A percentile compares a stretch with the other conserved stretches of the same genome.
These are phyloP conservation scores for Lutra lutra DNA, from an alignment of 2,797 vertebrate species.

Conservation along the genomic window DNA sequence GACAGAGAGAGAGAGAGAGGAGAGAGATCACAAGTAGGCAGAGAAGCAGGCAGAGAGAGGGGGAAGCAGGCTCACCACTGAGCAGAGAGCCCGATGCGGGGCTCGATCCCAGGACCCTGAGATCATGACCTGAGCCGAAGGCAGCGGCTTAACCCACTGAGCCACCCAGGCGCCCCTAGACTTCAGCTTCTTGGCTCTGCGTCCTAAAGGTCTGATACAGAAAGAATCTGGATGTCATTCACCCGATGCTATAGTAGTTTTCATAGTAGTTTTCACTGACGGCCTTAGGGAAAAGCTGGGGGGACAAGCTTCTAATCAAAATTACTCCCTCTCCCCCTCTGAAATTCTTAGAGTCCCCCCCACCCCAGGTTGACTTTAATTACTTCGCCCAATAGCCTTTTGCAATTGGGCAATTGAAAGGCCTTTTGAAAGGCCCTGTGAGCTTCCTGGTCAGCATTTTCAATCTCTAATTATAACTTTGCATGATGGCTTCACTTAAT, in stretches of 20 bases:
- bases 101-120: too few species aligned
- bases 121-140: too few species aligned
- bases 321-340: not conserved
- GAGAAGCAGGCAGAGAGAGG: too few species aligned
- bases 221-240: slow-evolving; percentile 25
- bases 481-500: slow-evolving; percentile 63
- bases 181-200: not conserved
- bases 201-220: not conserved
- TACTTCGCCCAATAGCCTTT: not conserved
- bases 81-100: too few species aligned
- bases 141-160: too few species aligned
- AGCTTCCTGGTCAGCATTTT: slow-evolving; percentile 63
- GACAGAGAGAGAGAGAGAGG: too few species aligned
- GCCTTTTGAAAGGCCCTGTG: slow-evolving; percentile 9
- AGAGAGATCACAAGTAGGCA: too few species aligned
- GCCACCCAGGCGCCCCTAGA: too few species aligned
- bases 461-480: slow-evolving; percentile 70
- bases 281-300: not conserved
- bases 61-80: too few species aligned
- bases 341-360: not conserved
- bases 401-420: slow-evolving; percentile 14
- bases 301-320: not conserved
- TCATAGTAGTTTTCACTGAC: not conserved
- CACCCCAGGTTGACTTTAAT: not conserved
- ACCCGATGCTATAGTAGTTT: not conserved